Evolutionary conservation across 35 echinoderm and acorn worm genomes (phyloP).

Genomic region (Apostichopus parvimensis): DNA sequence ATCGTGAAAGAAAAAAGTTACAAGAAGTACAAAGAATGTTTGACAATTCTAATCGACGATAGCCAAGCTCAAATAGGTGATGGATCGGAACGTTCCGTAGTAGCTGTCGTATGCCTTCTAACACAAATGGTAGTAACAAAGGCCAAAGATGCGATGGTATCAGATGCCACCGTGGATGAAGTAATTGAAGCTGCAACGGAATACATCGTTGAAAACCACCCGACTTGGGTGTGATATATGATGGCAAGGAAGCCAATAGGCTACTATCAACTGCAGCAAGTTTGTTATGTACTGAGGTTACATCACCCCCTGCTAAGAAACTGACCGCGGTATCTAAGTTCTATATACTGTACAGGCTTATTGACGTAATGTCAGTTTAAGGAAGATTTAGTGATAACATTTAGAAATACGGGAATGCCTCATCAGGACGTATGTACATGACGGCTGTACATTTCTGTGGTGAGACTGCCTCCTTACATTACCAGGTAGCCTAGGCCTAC

Average conservation of each 20-base stretch:
- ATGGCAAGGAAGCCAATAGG: not conserved
- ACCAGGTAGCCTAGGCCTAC: no score
- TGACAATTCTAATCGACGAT: not conserved
- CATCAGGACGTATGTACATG: no score
- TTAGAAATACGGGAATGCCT: no score
- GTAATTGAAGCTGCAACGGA: not conserved
- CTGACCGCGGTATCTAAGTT: no score
- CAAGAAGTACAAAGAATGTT: slow-evolving; percentile 25
- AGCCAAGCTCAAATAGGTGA: not conserved
- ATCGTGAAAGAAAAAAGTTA: not conserved
- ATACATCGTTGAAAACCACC: not conserved
- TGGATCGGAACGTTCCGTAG: not conserved
- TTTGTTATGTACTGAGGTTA: not conserved
- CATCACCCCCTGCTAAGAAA: not conserved
- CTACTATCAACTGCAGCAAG: no score
- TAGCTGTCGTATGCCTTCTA: not conserved
- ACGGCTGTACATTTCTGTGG: no score
- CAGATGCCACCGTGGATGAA: not conserved
- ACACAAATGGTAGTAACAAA: not conserved
- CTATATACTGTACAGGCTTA: no score
- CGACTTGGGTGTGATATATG: not conserved
- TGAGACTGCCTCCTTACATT: no score
- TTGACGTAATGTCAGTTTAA: no score
- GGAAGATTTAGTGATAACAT: no score
- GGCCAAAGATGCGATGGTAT: not conserved